Evolutionary conservation across 1,140 invertebrate species (phyloP).

Genomic region (Leptinotarsa texana): DNA sequence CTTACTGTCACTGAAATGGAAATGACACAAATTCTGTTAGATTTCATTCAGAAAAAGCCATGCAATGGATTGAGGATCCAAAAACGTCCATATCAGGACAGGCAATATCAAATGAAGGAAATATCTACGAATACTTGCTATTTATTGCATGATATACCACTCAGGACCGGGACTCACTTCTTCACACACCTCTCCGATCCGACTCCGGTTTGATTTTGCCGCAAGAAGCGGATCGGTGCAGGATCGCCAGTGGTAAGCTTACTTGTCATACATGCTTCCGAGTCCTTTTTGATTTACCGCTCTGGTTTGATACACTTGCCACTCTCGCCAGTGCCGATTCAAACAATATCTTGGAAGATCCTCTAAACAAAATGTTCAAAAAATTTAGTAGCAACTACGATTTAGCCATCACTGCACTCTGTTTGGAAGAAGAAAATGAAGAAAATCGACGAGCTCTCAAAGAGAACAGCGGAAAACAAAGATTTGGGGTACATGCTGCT

Average conservation of each 20-base stretch:
- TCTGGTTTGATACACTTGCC: conserved; percentile 8
- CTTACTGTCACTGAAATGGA: no score
- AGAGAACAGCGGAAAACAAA: conserved; percentile 19
- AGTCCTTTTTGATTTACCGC: background rate
- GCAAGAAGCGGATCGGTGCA: background rate
- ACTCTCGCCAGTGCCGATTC: conserved; percentile 4
- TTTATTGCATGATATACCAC: no score
- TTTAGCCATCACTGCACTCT: conserved; percentile 4
- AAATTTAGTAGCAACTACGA: conserved; percentile 14
- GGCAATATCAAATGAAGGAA: no score
- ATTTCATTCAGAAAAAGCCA: no score
- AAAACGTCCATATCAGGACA: no score
- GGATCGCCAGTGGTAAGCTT: background rate
- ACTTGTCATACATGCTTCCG: conserved; percentile 18
- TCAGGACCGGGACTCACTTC: conserved; percentile 14
- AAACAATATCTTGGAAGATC: background rate
- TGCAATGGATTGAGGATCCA: no score
- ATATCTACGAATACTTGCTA: no score
- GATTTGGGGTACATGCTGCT: conserved; percentile 25
- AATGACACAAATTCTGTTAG: no score
- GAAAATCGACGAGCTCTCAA: conserved; percentile 7
- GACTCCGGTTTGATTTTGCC: conserved; percentile 22
- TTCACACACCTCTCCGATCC: conserved; percentile 11
- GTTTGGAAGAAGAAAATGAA: conserved; percentile 28
- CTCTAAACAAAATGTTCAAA: conserved; percentile 2